Percentiles rank a stretch among this genome's conserved stretches.
phyloP scores from a whole-genome alignment of 2,797 vertebrate species.

The Acanthurus leucopareius region DNA sequence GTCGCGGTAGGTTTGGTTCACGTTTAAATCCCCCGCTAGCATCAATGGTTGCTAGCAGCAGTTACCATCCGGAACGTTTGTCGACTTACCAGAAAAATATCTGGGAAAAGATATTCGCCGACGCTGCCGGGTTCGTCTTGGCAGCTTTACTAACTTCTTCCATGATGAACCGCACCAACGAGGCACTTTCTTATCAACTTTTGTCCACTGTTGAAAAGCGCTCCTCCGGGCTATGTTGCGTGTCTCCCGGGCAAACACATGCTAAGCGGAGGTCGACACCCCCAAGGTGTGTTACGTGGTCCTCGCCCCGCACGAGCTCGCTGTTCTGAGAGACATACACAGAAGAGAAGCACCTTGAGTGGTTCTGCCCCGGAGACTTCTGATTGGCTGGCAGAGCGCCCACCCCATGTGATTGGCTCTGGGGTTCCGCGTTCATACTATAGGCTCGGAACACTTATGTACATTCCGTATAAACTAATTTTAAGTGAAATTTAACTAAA shows the following conservation, averaged over 20 bases:
- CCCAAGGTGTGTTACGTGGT: neutral
- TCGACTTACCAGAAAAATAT: conserved; percentile 81
- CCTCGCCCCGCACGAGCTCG: fast-evolving
- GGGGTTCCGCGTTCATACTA: neutral
- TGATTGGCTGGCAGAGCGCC: conserved; percentile 43
- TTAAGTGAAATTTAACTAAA: neutral
- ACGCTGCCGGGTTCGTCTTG: conserved; percentile 76
- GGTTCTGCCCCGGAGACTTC: conserved; percentile 3
- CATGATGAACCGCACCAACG: conserved; percentile 52
- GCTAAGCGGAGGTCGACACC: neutral
- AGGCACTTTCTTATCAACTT: neutral
- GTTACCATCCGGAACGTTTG: neutral
- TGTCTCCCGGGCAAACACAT: conserved; percentile 14
- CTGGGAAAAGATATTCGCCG: conserved; percentile 70
- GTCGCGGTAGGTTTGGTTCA: too few species aligned
- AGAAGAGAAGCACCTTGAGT: fast-evolving
- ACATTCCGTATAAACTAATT: neutral
- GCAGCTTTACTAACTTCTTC: conserved; percentile 38
- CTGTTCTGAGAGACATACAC: fast-evolving
- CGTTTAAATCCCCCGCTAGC: conserved; percentile 44
- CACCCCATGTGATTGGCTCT: conserved; percentile 10
- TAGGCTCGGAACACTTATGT: neutral
- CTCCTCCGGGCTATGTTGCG: neutral
- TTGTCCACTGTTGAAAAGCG: fast-evolving
- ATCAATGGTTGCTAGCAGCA: fast-evolving